Conservation (phyloP, 1,140 invertebrate species). For the Penaeus japonicus region DNA sequence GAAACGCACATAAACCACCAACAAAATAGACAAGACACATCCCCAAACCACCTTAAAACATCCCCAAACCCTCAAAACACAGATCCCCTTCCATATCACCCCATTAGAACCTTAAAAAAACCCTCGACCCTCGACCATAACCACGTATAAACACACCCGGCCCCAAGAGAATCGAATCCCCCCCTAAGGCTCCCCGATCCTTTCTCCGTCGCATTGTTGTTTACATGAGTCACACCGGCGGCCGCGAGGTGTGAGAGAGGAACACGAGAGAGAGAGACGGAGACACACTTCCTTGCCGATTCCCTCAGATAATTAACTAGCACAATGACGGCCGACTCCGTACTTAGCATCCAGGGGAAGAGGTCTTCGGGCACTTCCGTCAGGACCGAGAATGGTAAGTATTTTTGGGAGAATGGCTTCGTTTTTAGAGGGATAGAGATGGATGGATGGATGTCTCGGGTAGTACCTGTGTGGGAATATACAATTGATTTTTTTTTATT, state of each 20-base stretch:
- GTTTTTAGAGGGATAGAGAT: no score
- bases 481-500: no score
- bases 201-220: neutral
- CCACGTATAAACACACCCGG: no score
- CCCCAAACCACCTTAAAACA: no score
- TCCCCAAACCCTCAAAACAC: no score
- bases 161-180: neutral
- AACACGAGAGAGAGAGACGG: neutral
- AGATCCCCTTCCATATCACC: no score
- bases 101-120: no score
- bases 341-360: constrained; percentile 45
- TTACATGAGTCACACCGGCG: constrained; percentile 32
- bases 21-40: no score
- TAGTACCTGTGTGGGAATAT: no score
- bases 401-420: neutral
- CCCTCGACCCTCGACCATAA: no score
- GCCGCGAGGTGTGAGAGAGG: neutral
- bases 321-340: constrained; percentile 45
- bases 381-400: constrained; percentile 42
- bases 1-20: no score
- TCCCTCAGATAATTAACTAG: neutral
- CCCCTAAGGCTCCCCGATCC: neutral
- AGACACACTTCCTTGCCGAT: neutral
- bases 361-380: constrained; percentile 36
- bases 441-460: neutral